These are phyloP conservation scores for Solenopsis invicta DNA, from an alignment of 1,140 invertebrate genomes.

Conservation along the genomic window DNA sequence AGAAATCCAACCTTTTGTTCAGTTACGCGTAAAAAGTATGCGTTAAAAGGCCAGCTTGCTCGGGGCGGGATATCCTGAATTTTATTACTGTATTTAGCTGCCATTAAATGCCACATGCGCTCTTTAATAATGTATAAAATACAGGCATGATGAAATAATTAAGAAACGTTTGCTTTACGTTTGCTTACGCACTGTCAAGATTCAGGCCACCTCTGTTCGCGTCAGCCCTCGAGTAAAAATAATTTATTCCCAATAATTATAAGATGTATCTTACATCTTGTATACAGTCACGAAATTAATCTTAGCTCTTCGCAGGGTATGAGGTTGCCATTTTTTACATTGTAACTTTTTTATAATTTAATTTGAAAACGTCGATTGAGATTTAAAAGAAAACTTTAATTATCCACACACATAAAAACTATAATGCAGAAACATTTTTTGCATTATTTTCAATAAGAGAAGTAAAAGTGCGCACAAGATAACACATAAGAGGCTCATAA, in stretches of 20 bases:
- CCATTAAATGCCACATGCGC: constrained; percentile 24
- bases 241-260: constrained; percentile 33
- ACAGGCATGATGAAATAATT: constrained; percentile 19
- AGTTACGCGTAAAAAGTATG: not conserved
- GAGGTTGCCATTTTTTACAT: too few species aligned
- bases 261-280: not conserved
- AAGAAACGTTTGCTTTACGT: not conserved
- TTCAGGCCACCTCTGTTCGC: not conserved
- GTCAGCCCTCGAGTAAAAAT: not conserved
- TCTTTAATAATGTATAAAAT: constrained; percentile 19
- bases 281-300: too few species aligned
- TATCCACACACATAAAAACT: too few species aligned
- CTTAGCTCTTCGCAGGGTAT: too few species aligned
- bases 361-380: too few species aligned
- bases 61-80: not conserved
- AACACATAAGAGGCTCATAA: too few species aligned
- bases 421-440: too few species aligned
- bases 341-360: too few species aligned
- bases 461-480: too few species aligned
- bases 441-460: too few species aligned
- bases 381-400: too few species aligned
- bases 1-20: constrained; percentile 38
- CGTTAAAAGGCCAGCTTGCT: not conserved
- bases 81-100: constrained; percentile 21
- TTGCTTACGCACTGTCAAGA: not conserved